Conservation (phyloP, 2,113 vertebrate species). For the Emydocephalus ijimae region DNA sequence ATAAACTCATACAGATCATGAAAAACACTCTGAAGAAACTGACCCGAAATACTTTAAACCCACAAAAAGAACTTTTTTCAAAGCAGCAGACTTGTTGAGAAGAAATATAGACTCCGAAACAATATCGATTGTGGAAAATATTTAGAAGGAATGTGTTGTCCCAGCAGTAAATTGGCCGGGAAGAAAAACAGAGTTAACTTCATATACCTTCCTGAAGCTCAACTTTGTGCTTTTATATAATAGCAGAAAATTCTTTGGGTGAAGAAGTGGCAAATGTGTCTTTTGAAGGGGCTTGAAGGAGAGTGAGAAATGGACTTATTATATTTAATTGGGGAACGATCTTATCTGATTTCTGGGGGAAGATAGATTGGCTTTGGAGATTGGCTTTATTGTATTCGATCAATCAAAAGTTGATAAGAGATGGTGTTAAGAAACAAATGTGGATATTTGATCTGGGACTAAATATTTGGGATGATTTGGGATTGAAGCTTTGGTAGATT, state of each 20-base stretch:
- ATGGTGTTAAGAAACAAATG: neutral
- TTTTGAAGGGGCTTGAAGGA: neutral
- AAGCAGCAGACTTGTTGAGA: neutral
- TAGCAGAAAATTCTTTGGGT: neutral
- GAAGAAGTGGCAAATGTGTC: neutral
- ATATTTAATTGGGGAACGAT: neutral
- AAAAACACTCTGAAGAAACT: neutral
- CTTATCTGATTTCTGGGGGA: neutral
- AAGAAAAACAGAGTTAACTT: neutral
- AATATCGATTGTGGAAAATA: neutral
- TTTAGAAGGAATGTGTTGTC: neutral
- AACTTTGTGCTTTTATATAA: neutral
- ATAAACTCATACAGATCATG: neutral
- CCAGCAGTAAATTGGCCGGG: neutral
- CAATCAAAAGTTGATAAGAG: neutral
- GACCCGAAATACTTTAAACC: neutral
- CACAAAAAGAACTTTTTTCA: neutral
- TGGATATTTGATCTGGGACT: neutral
- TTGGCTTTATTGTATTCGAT: neutral
- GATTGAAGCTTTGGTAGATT: neutral
- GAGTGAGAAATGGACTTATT: neutral
- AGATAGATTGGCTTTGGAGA: neutral
- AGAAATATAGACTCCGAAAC: neutral
- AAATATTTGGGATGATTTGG: neutral
- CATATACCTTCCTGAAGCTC: neutral